Evolutionary conservation across 2,113 vertebrate genomes (phyloP).

Genomic region (Menura novaehollandiae): DNA sequence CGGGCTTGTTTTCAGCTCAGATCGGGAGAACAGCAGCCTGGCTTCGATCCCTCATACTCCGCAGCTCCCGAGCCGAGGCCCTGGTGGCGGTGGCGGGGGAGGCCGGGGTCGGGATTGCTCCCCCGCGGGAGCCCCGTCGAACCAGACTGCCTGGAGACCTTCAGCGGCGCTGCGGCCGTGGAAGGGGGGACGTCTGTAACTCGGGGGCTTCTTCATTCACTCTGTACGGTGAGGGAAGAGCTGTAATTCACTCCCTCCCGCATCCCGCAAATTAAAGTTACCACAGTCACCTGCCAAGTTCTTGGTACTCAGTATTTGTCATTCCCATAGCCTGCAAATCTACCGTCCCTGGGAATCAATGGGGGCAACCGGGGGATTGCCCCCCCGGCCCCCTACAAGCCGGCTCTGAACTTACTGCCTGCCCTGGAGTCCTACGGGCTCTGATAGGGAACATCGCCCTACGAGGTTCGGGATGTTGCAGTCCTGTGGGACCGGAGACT

Average conservation of each 20-base stretch:
- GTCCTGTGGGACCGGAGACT: background rate
- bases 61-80: background rate
- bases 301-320: background rate
- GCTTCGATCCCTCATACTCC: background rate
- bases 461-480: background rate
- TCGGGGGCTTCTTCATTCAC: background rate
- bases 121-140: background rate
- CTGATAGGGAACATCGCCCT: background rate
- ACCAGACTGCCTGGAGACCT: background rate
- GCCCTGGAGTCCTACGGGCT: background rate
- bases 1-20: background rate
- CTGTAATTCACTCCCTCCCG: background rate
- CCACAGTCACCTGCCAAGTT: background rate
- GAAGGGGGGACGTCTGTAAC: background rate
- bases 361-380: background rate
- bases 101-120: background rate
- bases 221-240: background rate
- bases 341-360: background rate
- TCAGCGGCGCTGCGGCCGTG: background rate
- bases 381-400: fast-evolving
- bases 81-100: background rate
- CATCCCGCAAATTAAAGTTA: background rate
- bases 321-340: background rate
- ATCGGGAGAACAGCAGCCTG: background rate
- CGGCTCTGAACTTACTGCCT: background rate